Evolutionary conservation across 2,797 vertebrate genomes (phyloP).

Genomic region (Falco berigora): DNA sequence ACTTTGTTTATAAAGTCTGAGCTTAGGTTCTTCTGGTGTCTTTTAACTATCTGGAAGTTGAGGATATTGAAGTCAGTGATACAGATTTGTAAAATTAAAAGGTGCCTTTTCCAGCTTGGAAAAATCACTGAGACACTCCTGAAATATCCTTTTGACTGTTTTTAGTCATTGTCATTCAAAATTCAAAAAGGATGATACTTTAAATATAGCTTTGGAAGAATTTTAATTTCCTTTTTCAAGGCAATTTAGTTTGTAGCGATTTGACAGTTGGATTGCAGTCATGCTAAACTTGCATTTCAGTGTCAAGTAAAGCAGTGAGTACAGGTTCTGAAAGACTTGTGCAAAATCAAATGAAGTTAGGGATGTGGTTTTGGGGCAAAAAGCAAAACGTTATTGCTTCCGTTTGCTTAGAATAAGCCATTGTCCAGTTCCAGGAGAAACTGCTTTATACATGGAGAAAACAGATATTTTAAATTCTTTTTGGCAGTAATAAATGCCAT

Average conservation of each 20-base stretch:
- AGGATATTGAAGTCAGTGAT: not conserved
- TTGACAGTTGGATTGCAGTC: not conserved
- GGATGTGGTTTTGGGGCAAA: not conserved
- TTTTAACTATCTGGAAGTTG: not conserved
- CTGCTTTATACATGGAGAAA: not conserved
- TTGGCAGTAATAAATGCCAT: not conserved
- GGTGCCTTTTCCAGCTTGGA: not conserved
- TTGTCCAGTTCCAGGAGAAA: not conserved
- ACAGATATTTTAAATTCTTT: constrained; percentile 30
- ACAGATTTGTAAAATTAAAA: not conserved
- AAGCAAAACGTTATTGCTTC: not conserved
- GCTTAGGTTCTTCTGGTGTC: not conserved
- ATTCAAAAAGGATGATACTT: not conserved
- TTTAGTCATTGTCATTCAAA: not conserved
- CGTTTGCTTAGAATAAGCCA: not conserved
- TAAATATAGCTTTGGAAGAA: not conserved
- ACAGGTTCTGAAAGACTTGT: not conserved
- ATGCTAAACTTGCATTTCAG: not conserved
- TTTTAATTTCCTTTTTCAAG: not conserved
- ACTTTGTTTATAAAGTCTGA: not conserved
- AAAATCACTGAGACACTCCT: not conserved
- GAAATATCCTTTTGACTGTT: not conserved
- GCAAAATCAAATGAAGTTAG: not conserved
- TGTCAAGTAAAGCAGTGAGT: not conserved
- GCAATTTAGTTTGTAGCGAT: not conserved